A percentile compares a stretch with the other conserved stretches of the same genome.
Evolutionary conservation across 2,797 vertebrate genomes (phyloP).

Genomic region (Diceros bicornis): DNA sequence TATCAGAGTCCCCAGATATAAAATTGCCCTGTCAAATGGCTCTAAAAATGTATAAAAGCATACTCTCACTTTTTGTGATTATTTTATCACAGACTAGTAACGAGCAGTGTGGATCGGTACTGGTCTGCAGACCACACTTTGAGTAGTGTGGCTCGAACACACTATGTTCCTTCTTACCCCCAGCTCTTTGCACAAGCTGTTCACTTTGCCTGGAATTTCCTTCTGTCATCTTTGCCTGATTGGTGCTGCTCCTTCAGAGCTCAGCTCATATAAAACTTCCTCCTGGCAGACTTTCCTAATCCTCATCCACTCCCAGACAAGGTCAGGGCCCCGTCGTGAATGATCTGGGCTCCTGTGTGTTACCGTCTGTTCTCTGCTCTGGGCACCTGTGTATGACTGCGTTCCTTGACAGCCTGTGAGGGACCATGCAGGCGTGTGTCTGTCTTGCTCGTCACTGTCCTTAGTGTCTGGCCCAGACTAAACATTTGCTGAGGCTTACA

Average conservation of each 20-base stretch:
- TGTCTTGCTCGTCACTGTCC: background rate
- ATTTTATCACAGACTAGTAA: background rate
- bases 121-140: background rate
- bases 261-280: background rate
- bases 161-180: background rate
- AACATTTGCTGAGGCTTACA: background rate
- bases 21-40: background rate
- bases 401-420: background rate
- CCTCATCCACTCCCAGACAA: background rate
- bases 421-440: background rate
- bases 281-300: background rate
- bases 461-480: background rate
- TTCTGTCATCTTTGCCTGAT: background rate
- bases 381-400: background rate
- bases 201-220: background rate
- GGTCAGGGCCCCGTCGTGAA: accelerated
- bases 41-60: background rate
- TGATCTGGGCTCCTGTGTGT: background rate
- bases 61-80: background rate
- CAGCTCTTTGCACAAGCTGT: background rate
- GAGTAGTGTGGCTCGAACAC: background rate
- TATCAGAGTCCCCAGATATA: background rate
- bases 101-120: accelerated
- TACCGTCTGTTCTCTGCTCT: background rate
- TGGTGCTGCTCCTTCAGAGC: background rate